Percentiles rank a stretch among this genome's conserved stretches.
Evolutionary conservation across 2,113 vertebrate species (phyloP).

Genomic region (Elephas maximus): DNA sequence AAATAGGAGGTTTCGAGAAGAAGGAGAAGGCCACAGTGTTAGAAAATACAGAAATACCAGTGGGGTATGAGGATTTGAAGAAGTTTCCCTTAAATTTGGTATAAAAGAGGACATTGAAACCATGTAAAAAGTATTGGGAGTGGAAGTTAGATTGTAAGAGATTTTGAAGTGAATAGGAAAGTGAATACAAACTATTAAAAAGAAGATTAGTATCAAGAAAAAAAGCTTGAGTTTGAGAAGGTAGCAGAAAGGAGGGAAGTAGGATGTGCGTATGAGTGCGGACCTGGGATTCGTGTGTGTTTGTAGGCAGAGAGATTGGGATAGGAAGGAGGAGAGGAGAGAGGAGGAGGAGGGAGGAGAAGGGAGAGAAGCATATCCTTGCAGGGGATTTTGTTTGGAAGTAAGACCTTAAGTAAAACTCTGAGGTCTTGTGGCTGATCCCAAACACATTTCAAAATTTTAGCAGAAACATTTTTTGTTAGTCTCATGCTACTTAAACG

Average conservation of each 20-base stretch:
- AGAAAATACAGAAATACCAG: background rate
- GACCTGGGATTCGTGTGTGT: background rate
- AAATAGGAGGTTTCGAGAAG: background rate
- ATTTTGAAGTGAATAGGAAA: background rate
- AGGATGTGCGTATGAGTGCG: no score
- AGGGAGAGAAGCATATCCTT: background rate
- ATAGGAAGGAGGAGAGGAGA: background rate
- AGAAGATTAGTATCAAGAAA: background rate
- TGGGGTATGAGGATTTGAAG: background rate
- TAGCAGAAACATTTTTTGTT: background rate
- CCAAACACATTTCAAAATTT: background rate
- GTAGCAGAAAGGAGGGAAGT: background rate
- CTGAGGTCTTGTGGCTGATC: background rate
- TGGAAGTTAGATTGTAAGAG: background rate
- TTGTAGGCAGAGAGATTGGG: background rate
- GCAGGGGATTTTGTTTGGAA: background rate
- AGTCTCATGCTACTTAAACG: background rate
- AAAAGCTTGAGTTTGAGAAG: background rate
- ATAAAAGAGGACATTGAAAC: background rate
- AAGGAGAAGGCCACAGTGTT: background rate
- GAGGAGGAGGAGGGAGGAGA: no score
- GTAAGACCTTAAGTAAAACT: background rate
- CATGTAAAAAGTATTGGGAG: background rate
- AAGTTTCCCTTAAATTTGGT: background rate
- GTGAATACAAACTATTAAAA: background rate